Conservation (phyloP, 2,888 invertebrate genomes). For the Ichneumon xanthorius region DNA sequence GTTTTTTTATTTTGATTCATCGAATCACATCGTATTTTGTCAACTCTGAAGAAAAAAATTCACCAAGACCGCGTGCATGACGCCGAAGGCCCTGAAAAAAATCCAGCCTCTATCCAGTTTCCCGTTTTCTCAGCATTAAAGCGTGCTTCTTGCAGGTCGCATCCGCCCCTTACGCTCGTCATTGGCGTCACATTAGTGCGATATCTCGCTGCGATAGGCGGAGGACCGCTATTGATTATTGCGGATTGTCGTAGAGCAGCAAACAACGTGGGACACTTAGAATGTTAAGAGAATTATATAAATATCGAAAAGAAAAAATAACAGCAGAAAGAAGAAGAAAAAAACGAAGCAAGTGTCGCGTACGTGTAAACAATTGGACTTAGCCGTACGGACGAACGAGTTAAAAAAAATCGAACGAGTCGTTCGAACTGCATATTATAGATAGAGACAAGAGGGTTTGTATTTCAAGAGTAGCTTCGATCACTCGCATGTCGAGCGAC, state of each 20-base stretch:
- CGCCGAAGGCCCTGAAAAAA: constrained; percentile 23
- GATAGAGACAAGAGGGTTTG: constrained; percentile 30
- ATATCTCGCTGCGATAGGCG: constrained; percentile 51
- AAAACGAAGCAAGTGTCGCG: neutral
- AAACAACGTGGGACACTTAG: constrained; percentile 67
- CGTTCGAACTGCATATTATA: constrained; percentile 23
- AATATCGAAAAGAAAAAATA: constrained; percentile 21
- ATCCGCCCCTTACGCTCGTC: constrained; percentile 71
- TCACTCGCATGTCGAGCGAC: constrained; percentile 64
- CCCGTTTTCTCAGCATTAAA: constrained; percentile 80
- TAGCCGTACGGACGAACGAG: constrained; percentile 10
- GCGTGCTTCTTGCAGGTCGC: constrained; percentile 83
- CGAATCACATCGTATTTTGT: neutral
- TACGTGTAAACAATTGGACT: neutral
- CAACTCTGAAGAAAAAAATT: neutral
- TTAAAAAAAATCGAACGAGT: neutral
- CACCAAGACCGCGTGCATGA: constrained; percentile 45
- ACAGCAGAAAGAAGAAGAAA: constrained; percentile 9
- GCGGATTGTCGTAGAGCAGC: constrained; percentile 63
- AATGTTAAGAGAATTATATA: constrained; percentile 38
- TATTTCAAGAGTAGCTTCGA: constrained; percentile 61
- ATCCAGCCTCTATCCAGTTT: constrained; percentile 55
- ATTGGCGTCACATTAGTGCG: constrained; percentile 62
- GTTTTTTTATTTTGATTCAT: neutral
- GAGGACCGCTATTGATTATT: constrained; percentile 65